Conservation (phyloP, 2,113 vertebrate species). For the Thinocorus orbignyianus region DNA sequence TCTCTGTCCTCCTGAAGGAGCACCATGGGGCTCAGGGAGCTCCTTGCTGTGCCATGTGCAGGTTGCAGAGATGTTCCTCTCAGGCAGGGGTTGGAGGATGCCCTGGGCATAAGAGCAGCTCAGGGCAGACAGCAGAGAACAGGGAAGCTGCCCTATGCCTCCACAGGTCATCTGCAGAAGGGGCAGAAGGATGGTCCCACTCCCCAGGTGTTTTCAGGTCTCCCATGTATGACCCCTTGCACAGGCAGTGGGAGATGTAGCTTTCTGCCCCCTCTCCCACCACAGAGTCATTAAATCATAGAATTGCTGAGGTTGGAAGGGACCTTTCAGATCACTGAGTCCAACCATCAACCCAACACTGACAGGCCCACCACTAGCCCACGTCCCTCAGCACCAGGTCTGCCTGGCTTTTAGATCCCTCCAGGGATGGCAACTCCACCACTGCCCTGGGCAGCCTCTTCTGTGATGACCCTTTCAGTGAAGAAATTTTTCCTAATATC, state of each 20-base stretch:
- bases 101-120: fast-evolving
- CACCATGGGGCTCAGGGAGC: fast-evolving
- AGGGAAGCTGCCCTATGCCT: background rate
- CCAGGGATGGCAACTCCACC: background rate
- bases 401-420: background rate
- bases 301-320: background rate
- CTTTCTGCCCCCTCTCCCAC: background rate
- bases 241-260: background rate
- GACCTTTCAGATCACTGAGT: background rate
- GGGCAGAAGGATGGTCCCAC: background rate
- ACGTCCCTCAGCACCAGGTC: background rate
- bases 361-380: background rate
- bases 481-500: background rate
- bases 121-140: background rate
- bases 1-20: background rate
- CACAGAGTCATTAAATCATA: background rate
- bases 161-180: background rate
- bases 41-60: background rate
- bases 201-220: fast-evolving
- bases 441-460: background rate
- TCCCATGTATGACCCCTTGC: no score
- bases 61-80: background rate
- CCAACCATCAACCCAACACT: background rate
- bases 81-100: background rate
- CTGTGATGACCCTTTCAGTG: background rate